Evolutionary conservation across 2,797 vertebrate genomes (phyloP).

Genomic region (Carcharodon carcharias): DNA sequence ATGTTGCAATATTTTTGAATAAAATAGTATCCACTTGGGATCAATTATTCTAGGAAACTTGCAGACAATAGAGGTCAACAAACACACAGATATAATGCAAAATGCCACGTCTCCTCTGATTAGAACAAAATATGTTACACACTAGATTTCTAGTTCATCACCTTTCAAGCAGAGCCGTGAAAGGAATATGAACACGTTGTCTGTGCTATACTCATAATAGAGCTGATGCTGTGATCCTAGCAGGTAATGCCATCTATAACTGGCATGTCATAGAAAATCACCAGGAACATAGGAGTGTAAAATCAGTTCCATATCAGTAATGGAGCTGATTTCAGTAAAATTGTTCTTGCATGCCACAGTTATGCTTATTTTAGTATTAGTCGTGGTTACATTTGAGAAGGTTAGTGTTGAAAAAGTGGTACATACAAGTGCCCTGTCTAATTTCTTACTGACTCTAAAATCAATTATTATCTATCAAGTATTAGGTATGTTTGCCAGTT

Average conservation of each 20-base stretch:
- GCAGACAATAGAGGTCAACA: neutral
- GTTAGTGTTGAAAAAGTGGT: neutral
- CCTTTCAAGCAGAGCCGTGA: neutral
- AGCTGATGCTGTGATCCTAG: neutral
- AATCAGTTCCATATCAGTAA: neutral
- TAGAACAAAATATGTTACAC: neutral
- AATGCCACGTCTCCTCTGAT: neutral
- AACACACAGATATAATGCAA: neutral
- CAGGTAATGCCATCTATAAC: neutral
- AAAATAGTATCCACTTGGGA: neutral
- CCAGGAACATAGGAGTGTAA: neutral
- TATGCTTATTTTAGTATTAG: neutral
- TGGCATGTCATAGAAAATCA: neutral
- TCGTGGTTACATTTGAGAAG: neutral
- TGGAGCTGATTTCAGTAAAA: neutral
- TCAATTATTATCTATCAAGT: neutral
- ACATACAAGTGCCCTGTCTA: neutral
- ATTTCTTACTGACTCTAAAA: neutral
- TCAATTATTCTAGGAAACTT: neutral
- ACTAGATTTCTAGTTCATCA: neutral
- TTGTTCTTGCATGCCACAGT: neutral
- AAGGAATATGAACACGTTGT: neutral
- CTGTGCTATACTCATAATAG: neutral
- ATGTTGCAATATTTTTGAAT: neutral
- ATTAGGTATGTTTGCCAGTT: neutral